These are phyloP conservation scores for Lasioglossum oenotherae DNA, from an alignment of 2,888 invertebrate genomes.

Conservation along the genomic window DNA sequence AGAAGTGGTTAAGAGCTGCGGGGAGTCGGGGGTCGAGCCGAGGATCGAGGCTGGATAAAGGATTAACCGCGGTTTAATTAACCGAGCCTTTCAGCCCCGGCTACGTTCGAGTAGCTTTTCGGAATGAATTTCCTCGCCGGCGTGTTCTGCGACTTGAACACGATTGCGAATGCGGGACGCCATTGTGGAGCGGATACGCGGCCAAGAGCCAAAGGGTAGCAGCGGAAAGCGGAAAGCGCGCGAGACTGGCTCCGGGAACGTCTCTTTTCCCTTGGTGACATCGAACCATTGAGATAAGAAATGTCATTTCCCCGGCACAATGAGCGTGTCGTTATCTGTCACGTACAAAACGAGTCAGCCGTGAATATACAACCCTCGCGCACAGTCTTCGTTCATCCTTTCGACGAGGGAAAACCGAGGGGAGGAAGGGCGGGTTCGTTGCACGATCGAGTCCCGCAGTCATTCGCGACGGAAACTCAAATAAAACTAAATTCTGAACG, in stretches of 20 bases:
- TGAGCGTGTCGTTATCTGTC: slow-evolving; percentile 69
- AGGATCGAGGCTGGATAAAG: slow-evolving; percentile 59
- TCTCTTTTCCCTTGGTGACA: slow-evolving; percentile 45
- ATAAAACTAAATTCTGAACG: slow-evolving; percentile 33
- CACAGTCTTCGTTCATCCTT: slow-evolving; percentile 20
- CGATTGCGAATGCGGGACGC: background rate
- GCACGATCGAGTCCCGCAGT: slow-evolving; percentile 20
- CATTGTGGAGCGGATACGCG: slow-evolving; percentile 15
- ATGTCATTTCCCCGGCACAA: slow-evolving; percentile 72
- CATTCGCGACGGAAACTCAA: slow-evolving; percentile 32
- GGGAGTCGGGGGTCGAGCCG: background rate
- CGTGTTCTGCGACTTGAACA: slow-evolving; percentile 12
- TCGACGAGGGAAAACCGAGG: background rate
- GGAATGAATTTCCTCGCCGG: slow-evolving; percentile 66
- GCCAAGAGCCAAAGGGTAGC: slow-evolving; percentile 3
- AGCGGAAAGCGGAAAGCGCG: slow-evolving; percentile 4
- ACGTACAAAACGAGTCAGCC: slow-evolving; percentile 56
- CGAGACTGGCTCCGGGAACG: slow-evolving; percentile 31
- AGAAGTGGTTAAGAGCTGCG: slow-evolving; percentile 5
- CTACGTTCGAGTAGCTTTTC: slow-evolving; percentile 54
- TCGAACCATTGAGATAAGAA: slow-evolving; percentile 70
- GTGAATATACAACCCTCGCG: slow-evolving; percentile 34
- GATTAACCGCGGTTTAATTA: slow-evolving; percentile 72
- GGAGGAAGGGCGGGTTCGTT: slow-evolving; percentile 9
- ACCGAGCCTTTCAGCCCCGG: slow-evolving; percentile 57